Base-by-base conservation (phyloP, 2,888 invertebrate genomes). In the Sminthurinus aureus region DNA sequence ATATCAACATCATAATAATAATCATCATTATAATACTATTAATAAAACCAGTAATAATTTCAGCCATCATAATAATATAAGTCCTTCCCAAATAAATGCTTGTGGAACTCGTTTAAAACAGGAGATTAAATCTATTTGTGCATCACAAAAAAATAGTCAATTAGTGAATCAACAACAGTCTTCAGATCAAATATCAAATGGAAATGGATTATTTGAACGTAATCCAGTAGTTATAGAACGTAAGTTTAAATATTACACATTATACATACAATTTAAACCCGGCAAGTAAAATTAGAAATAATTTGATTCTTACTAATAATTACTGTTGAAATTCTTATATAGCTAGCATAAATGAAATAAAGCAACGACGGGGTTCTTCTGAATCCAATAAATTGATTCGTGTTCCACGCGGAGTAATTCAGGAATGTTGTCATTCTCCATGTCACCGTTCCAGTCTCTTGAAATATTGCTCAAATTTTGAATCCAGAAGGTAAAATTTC, bases 61-160 rank as follows among this genome's bases (percentile, higher is more conserved):
- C 6, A 4, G 3, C 38, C 38, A 38, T 38, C 38, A 38, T 38
- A 38, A 67, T 11, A 67, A 67, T 67, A n/a, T 8, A 67, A 22
- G 3, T n/a, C 67, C 69, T 20, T 69, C 66, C n/a, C 3, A 22
- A 51, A 71, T 79, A 11, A n/a, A 50, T 11, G 71, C 71, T 20
- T 79, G 79, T 71, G 79, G 79, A 18, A 26, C 67, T 20, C 22
- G 79, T 13, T 51, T 79, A 52, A 79, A 71, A 38, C 22, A 50
- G 20, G 79, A 79, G 22, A 79, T 79, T 20, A 67, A 66, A 71
- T 79, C 79, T n/a, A 79, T 79, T 71, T 79, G 79, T 67, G 52
- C 24, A 20, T 18, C 67, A 64, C 64, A 64, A 18, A 64, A n/a
- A 9, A 64, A 64, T 64, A 64, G 64, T 64, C 3, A 64, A 9